Evolutionary conservation across 2,797 vertebrate species (phyloP), one percentile per base, ranked within the genome.

Genomic region (Hemibagrus guttatus): DNA sequence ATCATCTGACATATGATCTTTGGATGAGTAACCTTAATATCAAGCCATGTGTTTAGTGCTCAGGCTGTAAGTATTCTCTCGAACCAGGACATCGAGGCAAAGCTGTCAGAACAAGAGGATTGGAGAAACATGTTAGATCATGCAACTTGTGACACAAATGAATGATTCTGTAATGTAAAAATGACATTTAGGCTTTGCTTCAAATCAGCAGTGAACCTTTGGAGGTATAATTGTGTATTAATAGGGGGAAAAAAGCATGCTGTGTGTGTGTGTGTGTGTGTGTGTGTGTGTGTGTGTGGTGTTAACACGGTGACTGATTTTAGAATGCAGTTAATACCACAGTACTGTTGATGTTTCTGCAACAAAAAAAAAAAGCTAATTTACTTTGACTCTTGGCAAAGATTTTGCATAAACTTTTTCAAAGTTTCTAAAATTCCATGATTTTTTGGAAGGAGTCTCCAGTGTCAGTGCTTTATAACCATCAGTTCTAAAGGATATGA

Each of bases 1-100:
- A 87, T 84, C 35, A 80, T 39, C 54, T 26, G 56, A 84, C 54
- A 84, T 28, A 54, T 14, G 21, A 63, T 81, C 78, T 54, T n/a
- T 79, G 64, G 17, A 31, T 72, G 19, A 52, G 74, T 52, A 80
- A 31, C 64, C 64, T 66, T 21, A 12, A 59, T 16, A 46, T 39
- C 2, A 80, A 61, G 56, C 11, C 1, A 2, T 7, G 8, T 54
- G 52, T 78, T 19, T 58, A 35, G 28, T 35, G 28, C 75, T 21
- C 49, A 31, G 49, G 74, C 74, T 59, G 54, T 31, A 39, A 39
- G 5, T 58, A 58, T 35, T 35, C 75, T 28, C 9, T 14, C 2
- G 13, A 39, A 80, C 21, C 56, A 42, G 31, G 52, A 78, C 52
- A 21, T 19, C 31, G 35, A 39, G 12, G 1, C 28, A 59, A 59